phyloP scores from a whole-genome alignment of 2,797 vertebrate genomes.

The Cetoscarus ocellatus region DNA sequence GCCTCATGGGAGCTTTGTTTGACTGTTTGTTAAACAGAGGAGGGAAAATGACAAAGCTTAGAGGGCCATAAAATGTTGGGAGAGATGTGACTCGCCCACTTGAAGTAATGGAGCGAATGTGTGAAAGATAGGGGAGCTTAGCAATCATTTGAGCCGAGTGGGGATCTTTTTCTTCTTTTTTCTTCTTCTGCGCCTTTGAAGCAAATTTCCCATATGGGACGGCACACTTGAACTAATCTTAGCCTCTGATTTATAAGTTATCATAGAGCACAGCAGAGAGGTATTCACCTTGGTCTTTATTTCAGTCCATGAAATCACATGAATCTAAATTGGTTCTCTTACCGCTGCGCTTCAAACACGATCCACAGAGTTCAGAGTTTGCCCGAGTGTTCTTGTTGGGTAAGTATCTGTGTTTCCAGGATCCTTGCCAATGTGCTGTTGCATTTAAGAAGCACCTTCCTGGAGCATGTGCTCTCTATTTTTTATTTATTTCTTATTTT shows the following conservation, averaged over 20 bases:
- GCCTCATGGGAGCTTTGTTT: conserved; percentile 51
- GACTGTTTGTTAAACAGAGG: conserved; percentile 56
- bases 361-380: conserved; percentile 51
- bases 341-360: conserved; percentile 26
- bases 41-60: conserved; percentile 48
- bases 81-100: conserved; percentile 55
- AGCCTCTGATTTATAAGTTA: conserved; percentile 55
- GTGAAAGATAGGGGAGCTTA: conserved; percentile 44
- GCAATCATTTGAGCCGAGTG: conserved; percentile 26
- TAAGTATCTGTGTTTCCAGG: conserved; percentile 39
- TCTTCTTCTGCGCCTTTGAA: conserved; percentile 22
- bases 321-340: conserved; percentile 42
- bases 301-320: conserved; percentile 33
- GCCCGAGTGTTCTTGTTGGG: conserved; percentile 36
- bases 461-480: conserved; percentile 33
- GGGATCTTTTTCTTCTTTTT: conserved; percentile 19
- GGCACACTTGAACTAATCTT: conserved; percentile 36
- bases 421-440: conserved; percentile 33
- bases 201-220: conserved; percentile 46
- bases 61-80: conserved; percentile 53
- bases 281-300: conserved; percentile 50
- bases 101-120: conserved; percentile 52
- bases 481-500: conserved; percentile 4
- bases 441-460: conserved; percentile 47
- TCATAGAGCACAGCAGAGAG: conserved; percentile 23